Evolutionary conservation across 2,888 invertebrate species (phyloP).

Genomic region (Drosophila pseudotakahashii): DNA sequence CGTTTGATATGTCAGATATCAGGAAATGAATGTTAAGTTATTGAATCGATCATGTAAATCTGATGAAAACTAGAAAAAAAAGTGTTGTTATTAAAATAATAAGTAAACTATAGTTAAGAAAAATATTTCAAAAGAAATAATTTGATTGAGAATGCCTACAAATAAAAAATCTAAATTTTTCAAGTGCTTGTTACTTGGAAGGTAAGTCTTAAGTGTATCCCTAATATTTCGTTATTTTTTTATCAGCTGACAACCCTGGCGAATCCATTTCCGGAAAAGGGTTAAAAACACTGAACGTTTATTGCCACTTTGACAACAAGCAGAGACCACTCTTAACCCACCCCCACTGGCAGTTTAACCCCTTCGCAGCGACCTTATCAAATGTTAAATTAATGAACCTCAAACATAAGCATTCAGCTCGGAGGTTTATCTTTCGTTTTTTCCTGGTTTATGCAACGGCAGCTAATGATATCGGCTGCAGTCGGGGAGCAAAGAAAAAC

Average conservation of each 20-base stretch:
- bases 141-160: no score
- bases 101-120: no score
- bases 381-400: constrained; percentile 76
- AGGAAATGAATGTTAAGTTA: constrained; percentile 2
- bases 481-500: constrained; percentile 44
- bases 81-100: no score
- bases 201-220: neutral
- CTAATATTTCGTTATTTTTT: neutral
- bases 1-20: constrained; percentile 14
- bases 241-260: constrained; percentile 55
- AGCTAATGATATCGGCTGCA: constrained; percentile 63
- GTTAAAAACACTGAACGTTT: constrained; percentile 53
- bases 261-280: constrained; percentile 57
- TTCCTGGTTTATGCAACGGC: constrained; percentile 27
- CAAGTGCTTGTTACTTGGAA: neutral
- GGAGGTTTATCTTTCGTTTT: constrained; percentile 35
- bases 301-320: constrained; percentile 57
- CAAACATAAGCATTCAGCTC: constrained; percentile 46
- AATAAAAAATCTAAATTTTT: no score
- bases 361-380: constrained; percentile 60
- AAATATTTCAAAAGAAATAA: no score
- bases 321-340: constrained; percentile 32
- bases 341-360: constrained; percentile 28
- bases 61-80: no score
- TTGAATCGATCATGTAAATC: neutral